phyloP scores from a whole-genome alignment of 2,888 invertebrate species.

The Vandiemenella viatica region DNA sequence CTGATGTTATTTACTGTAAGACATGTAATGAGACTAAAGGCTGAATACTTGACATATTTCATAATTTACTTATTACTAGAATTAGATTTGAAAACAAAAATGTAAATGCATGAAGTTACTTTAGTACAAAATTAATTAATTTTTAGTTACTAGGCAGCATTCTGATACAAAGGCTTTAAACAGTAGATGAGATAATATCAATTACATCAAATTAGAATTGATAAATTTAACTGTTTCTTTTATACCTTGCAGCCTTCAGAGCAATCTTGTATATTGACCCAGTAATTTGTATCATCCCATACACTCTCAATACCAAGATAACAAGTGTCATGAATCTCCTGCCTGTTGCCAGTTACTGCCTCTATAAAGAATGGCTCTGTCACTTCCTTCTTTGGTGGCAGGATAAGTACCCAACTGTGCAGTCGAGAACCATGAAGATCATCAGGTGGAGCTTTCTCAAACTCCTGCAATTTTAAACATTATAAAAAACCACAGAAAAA shows the following conservation, averaged over 20 bases:
- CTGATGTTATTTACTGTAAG: background rate
- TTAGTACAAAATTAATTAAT: no score
- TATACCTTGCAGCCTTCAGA: slow-evolving; percentile 29
- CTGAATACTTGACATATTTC: background rate
- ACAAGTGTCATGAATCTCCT: slow-evolving; percentile 38
- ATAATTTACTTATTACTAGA: no score
- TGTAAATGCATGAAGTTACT: no score
- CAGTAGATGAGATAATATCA: background rate
- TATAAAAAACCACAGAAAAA: background rate
- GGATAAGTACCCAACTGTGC: slow-evolving; percentile 72
- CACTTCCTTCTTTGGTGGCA: slow-evolving; percentile 40
- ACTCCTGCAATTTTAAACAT: slow-evolving; percentile 31
- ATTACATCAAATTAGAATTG: background rate
- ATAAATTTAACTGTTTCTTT: background rate
- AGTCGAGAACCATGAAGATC: slow-evolving; percentile 50
- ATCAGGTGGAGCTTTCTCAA: slow-evolving; percentile 49
- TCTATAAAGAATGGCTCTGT: slow-evolving; percentile 65
- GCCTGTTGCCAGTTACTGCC: slow-evolving; percentile 57
- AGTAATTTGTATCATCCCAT: slow-evolving; percentile 79
- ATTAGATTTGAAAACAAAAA: no score
- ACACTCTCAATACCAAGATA: slow-evolving; percentile 69
- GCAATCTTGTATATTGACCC: slow-evolving; percentile 51
- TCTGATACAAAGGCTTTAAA: no score
- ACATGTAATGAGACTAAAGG: background rate
- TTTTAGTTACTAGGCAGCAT: no score